Base-by-base conservation (phyloP, 2,888 invertebrate genomes). In the Andrena bicolor region DNA sequence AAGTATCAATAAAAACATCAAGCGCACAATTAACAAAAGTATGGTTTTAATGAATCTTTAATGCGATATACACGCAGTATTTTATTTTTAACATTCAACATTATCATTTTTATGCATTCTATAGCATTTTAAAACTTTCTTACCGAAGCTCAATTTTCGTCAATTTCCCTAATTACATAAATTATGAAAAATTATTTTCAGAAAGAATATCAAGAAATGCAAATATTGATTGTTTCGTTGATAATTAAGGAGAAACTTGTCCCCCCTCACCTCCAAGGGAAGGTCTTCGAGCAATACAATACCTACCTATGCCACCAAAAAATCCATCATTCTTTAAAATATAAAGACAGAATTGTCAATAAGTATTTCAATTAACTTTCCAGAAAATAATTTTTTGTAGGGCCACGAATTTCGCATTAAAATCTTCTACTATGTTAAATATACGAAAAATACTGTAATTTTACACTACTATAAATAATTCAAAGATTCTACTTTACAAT, bases 171-270 rank as follows among this genome's bases (percentile, higher is more conserved):
- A 53, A 10, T 20, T 20, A 10, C 1, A 3, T 53, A 26, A 53
- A 53, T 53, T 10, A 53, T 26, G 10, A 20, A 53, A n/a, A 20
- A 41, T 58, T 10, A 1, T 16, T 8, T 16, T 49, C 0, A 1
- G 13, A 48, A 56, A 6, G 35, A 13, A n/a, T 49, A 49, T n/a
- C 16, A 49, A 49, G 7, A 49, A 49, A n/a, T 49, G 2, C n/a
- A n/a, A 49, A 49, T 6, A 49, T n/a, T 49, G n/a, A 49, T n/a
- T 49, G n/a, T 49, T 49, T 49, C 49, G n/a, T 49, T 49, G n/a
- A 49, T n/a, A 49, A n/a, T n/a, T n/a, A 48, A 49, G 7, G 7
- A 7, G n/a, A 41, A 41, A 13, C 35, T 41, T 41, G 13, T 41
- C 13, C 13, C 13, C 13, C 13, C 13, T n/a, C 49, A 49, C 7